Percentiles rank a stretch among this genome's conserved stretches.
phyloP scores from a whole-genome alignment of 2,888 invertebrate genomes.

The Calameuta filiformis region DNA sequence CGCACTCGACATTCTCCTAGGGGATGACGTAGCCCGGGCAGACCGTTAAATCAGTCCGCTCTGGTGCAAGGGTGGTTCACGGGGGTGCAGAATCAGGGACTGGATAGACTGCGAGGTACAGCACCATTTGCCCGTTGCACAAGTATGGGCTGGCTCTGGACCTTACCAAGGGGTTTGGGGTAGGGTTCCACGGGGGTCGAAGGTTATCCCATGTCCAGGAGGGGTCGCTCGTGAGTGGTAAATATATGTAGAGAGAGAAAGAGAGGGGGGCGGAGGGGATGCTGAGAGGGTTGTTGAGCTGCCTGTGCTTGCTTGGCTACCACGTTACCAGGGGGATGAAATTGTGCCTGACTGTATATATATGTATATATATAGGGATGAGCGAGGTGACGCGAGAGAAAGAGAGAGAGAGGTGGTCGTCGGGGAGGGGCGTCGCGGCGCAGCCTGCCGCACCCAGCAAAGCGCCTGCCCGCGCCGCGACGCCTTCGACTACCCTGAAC shows the following conservation, averaged over 20 bases:
- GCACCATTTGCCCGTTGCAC: neutral
- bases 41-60: neutral
- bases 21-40: neutral
- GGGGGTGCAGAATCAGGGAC: neutral
- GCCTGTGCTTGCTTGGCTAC: neutral
- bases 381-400: conserved; percentile 7
- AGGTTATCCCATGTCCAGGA: neutral
- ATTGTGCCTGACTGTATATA: neutral
- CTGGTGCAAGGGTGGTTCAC: neutral
- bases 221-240: neutral
- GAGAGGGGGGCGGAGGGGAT: neutral
- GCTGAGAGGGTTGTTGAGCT: neutral
- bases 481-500: conserved; percentile 16
- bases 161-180: neutral
- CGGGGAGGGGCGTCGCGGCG: conserved; percentile 51
- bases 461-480: conserved; percentile 45
- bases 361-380: neutral
- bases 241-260: neutral
- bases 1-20: neutral
- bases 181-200: neutral
- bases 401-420: conserved; percentile 10
- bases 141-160: neutral
- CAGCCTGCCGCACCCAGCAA: conserved; percentile 61
- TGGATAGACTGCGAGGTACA: neutral
- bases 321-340: neutral